Base-by-base conservation (phyloP, 2,888 invertebrate species). In the Aleiodes leptofemur region DNA sequence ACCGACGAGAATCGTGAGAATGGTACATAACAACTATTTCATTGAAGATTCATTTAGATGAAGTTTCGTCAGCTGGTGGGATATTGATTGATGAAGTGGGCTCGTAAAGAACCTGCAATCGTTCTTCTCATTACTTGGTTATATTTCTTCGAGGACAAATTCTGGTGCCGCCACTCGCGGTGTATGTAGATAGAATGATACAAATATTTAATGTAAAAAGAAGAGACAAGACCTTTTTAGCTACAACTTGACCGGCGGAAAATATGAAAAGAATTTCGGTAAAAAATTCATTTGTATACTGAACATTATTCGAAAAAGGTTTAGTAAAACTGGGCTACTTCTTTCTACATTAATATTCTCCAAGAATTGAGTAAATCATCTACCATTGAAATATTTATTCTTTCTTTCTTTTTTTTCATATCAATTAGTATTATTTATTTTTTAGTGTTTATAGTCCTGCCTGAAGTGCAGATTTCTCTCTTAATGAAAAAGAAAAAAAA, bases 131-230 rank as follows among this genome's bases (percentile, higher is more conserved):
- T 11, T 34, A 34, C 3, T 34, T 69, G 16, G 23, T 38, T 57
- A 50, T 59, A 50, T 38, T 43, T 43, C 43, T 43, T 64, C n/a
- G 43, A 34, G 34, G 59, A 59, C 34, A 43, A 14, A 16, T 51
- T 51, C 55, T 34, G 59, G 29, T 56, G 9, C 64, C 66, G 7
- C 64, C 59, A 76, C 53, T 79, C 81, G 78, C 79, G 80, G 79
- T 82, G 81, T 84, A 84, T 86, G 85, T 83, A 86, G 86, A 84
- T 86, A 85, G 84, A 85, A 84, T 85, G 85, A 86, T 77, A 83
- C 78, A 82, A 81, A 80, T 71, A 77, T 79, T 79, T 68, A 68
- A 74, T 77, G 76, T 79, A 78, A 75, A 76, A 56, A 69, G 43
- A 69, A 75, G 38, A 72, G 72, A 71, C 64, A 51, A 55, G 71